phyloP scores from a whole-genome alignment of 1,140 invertebrate species.

The Mya arenaria region DNA sequence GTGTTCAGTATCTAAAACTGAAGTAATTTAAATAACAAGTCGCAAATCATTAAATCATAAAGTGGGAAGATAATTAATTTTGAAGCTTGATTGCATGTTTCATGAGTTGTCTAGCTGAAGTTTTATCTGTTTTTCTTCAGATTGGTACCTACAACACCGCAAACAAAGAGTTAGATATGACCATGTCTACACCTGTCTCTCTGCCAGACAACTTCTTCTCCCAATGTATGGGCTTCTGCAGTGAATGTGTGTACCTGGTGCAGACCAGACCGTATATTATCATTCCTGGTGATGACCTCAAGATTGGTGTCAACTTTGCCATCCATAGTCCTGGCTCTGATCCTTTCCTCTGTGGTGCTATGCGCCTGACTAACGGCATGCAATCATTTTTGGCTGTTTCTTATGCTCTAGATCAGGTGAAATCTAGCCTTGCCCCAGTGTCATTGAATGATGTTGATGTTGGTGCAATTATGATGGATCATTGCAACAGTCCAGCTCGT shows the following conservation, averaged over 20 bases:
- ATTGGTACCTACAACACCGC: constrained; percentile 63
- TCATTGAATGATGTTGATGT: constrained; percentile 66
- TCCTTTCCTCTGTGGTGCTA: constrained; percentile 66
- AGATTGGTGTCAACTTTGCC: constrained; percentile 72
- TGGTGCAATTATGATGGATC: constrained; percentile 71
- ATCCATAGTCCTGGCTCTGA: constrained; percentile 57
- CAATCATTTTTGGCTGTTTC: constrained; percentile 90
- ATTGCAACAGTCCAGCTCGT: constrained; percentile 69
- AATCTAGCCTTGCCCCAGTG: constrained; percentile 79
- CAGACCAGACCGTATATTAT: constrained; percentile 46
- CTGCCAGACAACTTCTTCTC: constrained; percentile 37
- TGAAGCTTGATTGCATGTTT: background rate
- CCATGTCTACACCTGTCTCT: constrained; percentile 23
- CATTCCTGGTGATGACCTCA: constrained; percentile 64
- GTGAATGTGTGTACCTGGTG: constrained; percentile 67
- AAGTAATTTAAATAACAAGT: too few relatives aligned
- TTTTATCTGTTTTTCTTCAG: constrained; percentile 57
- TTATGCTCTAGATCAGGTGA: constrained; percentile 89
- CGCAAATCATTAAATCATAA: too few relatives aligned
- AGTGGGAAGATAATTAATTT: too few relatives aligned
- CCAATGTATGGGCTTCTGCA: constrained; percentile 61
- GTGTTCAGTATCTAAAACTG: too few relatives aligned
- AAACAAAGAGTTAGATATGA: constrained; percentile 35
- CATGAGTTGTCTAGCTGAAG: background rate
- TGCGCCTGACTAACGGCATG: constrained; percentile 82